These are phyloP conservation scores for Hyles euphorbiae DNA, from an alignment of 1,140 invertebrate genomes.

Conservation along the genomic window DNA sequence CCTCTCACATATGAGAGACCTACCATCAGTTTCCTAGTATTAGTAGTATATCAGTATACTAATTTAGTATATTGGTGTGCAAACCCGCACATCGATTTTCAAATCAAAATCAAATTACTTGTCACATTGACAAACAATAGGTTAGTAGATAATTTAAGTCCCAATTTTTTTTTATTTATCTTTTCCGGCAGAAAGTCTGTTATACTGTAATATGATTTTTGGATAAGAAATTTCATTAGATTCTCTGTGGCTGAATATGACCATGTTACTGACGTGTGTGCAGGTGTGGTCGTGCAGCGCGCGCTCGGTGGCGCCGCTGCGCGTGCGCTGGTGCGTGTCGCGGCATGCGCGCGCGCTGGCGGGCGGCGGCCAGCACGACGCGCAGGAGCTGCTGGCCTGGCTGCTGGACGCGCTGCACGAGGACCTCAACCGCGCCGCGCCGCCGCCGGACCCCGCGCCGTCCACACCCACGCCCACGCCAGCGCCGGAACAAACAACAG, in stretches of 20 bases:
- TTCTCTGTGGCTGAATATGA: background rate
- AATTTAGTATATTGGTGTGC: background rate
- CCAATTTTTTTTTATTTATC: no score
- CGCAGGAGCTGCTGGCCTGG: slow-evolving; percentile 91
- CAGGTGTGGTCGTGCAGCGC: slow-evolving; percentile 87
- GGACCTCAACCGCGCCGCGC: slow-evolving; percentile 88
- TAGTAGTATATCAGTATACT: no score
- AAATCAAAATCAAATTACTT: no score
- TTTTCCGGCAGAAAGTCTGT: no score
- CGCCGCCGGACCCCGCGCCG: slow-evolving; percentile 74
- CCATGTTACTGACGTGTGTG: background rate
- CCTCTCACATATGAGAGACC: background rate
- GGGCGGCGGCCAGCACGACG: slow-evolving; percentile 93
- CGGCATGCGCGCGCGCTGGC: slow-evolving; percentile 90
- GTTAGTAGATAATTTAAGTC: no score
- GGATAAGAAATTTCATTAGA: background rate
- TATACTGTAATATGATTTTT: no score
- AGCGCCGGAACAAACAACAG: no score
- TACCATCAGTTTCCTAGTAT: no score
- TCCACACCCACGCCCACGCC: slow-evolving; percentile 73
- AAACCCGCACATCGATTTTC: no score
- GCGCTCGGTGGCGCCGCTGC: slow-evolving; percentile 88
- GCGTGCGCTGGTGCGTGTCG: slow-evolving; percentile 88
- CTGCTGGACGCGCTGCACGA: slow-evolving; percentile 92
- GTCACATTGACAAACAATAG: no score